These are phyloP conservation scores for Salvelinus sp. DNA, from an alignment of 2,113 vertebrate genomes.

Conservation along the genomic window DNA sequence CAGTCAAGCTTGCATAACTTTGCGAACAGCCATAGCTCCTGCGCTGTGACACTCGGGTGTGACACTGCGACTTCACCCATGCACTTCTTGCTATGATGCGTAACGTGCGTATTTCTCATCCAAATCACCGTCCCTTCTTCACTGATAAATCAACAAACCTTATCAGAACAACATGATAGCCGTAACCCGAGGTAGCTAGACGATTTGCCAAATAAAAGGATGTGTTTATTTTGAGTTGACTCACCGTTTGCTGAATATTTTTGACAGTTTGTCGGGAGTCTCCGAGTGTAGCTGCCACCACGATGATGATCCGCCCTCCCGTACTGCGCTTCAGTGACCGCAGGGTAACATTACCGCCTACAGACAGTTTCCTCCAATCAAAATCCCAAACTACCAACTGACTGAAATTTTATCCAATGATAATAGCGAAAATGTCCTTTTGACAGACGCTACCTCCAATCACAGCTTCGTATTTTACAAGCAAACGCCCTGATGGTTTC, in stretches of 20 bases:
- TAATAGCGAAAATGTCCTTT: accelerated
- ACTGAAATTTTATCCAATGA: conserved; percentile 35
- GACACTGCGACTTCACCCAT: conserved; percentile 43
- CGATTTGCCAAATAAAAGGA: accelerated
- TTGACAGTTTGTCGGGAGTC: conserved; percentile 68
- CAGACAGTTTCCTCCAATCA: conserved; percentile 45
- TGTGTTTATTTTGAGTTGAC: conserved; percentile 31
- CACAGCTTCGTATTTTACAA: not conserved
- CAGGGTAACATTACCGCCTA: conserved; percentile 25
- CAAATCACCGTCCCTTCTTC: conserved; percentile 67
- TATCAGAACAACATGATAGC: not conserved
- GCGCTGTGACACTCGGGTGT: conserved; percentile 27
- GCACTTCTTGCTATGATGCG: conserved; percentile 48
- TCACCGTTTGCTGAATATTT: conserved; percentile 70
- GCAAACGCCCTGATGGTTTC: conserved; percentile 8
- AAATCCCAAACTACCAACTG: accelerated
- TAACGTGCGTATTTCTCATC: conserved; percentile 62
- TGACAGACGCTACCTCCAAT: conserved; percentile 21
- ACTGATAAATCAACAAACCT: conserved; percentile 25
- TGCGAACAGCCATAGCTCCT: conserved; percentile 8
- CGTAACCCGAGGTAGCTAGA: not conserved
- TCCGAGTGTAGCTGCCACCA: conserved; percentile 64
- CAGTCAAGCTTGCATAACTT: conserved; percentile 47
- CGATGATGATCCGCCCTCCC: conserved; percentile 72
- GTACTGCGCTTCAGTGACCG: conserved; percentile 46